Conservation (phyloP, 2,888 invertebrate genomes). For the Lithodes maja region DNA sequence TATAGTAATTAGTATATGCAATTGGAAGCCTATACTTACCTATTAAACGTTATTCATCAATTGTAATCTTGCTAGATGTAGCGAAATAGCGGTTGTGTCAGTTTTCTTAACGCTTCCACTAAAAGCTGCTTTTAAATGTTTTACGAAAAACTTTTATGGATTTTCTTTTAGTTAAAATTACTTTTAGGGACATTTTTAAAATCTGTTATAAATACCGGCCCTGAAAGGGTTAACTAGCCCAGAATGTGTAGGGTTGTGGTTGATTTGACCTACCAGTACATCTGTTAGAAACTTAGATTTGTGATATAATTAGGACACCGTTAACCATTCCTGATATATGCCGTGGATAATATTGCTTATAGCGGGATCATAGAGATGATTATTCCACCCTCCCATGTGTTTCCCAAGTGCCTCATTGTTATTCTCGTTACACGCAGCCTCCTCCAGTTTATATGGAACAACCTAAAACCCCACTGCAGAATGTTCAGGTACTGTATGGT, state of each 20-base stretch:
- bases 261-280: not conserved
- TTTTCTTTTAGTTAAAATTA: too few species aligned
- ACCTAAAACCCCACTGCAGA: conserved; percentile 47
- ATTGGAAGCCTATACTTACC: too few species aligned
- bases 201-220: too few species aligned
- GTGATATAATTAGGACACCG: not conserved
- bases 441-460: conserved; percentile 66
- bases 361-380: not conserved
- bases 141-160: too few species aligned
- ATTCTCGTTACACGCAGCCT: conserved; percentile 57
- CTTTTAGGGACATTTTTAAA: too few species aligned
- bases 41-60: too few species aligned
- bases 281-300: not conserved
- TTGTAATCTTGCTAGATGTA: too few species aligned
- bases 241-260: not conserved
- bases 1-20: too few species aligned
- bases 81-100: too few species aligned
- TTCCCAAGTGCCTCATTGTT: not conserved
- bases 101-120: too few species aligned
- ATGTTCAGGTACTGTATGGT: conserved; percentile 46
- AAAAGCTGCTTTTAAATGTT: too few species aligned
- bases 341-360: not conserved
- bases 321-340: not conserved
- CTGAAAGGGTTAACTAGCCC: too few species aligned
- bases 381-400: not conserved